A percentile compares a stretch with the other conserved stretches of the same genome.
Conservation (phyloP, 2,797 vertebrate species). For the Sebastolobus alascanus region DNA sequence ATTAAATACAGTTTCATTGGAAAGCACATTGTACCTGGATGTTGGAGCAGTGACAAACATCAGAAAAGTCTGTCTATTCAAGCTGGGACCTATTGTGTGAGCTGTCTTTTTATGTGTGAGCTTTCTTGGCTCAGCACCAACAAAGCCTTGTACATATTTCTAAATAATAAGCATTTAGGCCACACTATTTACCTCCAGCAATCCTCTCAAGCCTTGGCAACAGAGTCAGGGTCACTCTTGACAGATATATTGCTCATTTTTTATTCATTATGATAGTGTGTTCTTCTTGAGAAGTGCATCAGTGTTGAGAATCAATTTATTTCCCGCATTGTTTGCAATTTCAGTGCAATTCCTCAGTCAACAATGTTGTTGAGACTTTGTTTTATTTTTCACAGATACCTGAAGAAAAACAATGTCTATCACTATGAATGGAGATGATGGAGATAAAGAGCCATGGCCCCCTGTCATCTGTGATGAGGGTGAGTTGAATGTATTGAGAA, state of each 20-base stretch:
- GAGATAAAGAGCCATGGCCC: background rate
- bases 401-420: background rate
- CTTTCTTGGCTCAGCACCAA: background rate
- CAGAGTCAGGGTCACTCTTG: background rate
- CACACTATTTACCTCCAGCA: background rate
- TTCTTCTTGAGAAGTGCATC: conserved; percentile 5
- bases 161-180: background rate
- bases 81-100: background rate
- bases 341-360: background rate
- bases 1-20: conserved; percentile 31
- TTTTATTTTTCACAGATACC: conserved; percentile 7
- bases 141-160: background rate
- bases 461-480: conserved; percentile 10
- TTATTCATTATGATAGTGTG: conserved; percentile 6
- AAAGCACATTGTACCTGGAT: conserved; percentile 14
- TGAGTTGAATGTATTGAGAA: conserved; percentile 31
- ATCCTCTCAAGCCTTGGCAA: background rate
- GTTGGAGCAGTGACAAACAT: conserved; percentile 1
- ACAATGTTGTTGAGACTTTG: background rate
- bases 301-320: background rate
- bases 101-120: background rate
- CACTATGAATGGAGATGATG: background rate
- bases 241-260: conserved; percentile 18
- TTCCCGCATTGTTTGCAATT: conserved; percentile 3
- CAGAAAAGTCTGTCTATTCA: conserved; percentile 12